A percentile compares a stretch with the other conserved stretches of the same genome.
Evolutionary conservation across 2,888 invertebrate genomes (phyloP).

Genomic region (Gandaritis pyraliata): DNA sequence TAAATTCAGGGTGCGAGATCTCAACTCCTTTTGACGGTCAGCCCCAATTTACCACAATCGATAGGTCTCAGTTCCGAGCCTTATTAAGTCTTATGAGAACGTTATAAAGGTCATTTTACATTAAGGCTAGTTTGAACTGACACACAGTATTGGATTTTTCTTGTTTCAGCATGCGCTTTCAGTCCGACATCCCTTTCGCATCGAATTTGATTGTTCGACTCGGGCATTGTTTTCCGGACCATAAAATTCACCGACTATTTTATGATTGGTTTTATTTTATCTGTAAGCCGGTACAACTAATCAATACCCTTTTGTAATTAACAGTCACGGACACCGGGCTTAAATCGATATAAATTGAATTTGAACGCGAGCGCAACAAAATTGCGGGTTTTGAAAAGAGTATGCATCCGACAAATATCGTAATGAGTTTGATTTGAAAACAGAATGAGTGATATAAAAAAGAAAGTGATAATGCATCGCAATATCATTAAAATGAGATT

Average conservation of each 20-base stretch:
- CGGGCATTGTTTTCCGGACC: slow-evolving; percentile 74
- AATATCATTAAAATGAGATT: slow-evolving; percentile 64
- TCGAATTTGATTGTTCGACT: slow-evolving; percentile 74
- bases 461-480: slow-evolving; percentile 64
- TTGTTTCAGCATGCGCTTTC: slow-evolving; percentile 75
- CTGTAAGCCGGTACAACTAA: slow-evolving; percentile 55
- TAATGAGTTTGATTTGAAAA: slow-evolving; percentile 54
- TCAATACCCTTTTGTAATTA: slow-evolving; percentile 50
- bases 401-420: slow-evolving; percentile 43
- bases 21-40: not conserved
- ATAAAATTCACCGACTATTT: slow-evolving; percentile 69
- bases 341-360: slow-evolving; percentile 54
- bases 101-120: slow-evolving; percentile 37
- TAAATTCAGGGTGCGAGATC: not conserved
- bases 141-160: slow-evolving; percentile 56
- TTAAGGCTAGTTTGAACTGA: slow-evolving; percentile 5
- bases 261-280: slow-evolving; percentile 63
- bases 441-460: slow-evolving; percentile 56
- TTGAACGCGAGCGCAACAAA: slow-evolving; percentile 44
- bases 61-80: not conserved
- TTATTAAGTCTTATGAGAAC: not conserved
- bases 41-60: not conserved
- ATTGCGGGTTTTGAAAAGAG: slow-evolving; percentile 41
- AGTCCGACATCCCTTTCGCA: slow-evolving; percentile 67
- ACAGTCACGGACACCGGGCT: slow-evolving; percentile 42